These are phyloP conservation scores for Sebastes jordani DNA, from an alignment of 2,797 vertebrate genomes.

Conservation along the genomic window DNA sequence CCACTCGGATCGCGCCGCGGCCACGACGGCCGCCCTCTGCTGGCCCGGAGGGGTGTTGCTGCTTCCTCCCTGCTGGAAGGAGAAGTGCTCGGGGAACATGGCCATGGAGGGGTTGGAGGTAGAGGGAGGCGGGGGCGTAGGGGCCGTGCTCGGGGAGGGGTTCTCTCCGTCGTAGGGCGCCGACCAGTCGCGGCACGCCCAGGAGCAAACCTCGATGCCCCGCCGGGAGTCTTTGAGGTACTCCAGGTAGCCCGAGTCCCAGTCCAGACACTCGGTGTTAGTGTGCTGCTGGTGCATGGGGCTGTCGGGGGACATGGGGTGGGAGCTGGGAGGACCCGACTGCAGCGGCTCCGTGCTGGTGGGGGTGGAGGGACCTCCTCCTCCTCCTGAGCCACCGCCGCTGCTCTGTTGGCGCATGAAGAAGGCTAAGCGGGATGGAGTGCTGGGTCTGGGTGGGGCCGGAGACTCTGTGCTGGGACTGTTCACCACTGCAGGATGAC, in stretches of 20 bases:
- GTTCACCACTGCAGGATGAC: constrained; percentile 76
- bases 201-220: constrained; percentile 88
- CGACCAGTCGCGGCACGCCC: constrained; percentile 93
- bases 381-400: constrained; percentile 66
- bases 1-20: constrained; percentile 80
- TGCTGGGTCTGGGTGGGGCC: constrained; percentile 85
- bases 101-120: constrained; percentile 69
- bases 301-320: constrained; percentile 80
- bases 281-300: constrained; percentile 78
- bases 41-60: constrained; percentile 57
- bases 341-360: constrained; percentile 60
- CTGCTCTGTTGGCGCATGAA: constrained; percentile 90
- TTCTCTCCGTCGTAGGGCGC: constrained; percentile 94
- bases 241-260: constrained; percentile 93
- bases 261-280: constrained; percentile 77
- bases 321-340: constrained; percentile 53
- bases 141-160: constrained; percentile 81
- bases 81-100: constrained; percentile 80
- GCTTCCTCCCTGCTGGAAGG: constrained; percentile 56
- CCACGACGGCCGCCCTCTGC: constrained; percentile 77
- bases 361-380: constrained; percentile 49
- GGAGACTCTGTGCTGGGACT: constrained; percentile 88
- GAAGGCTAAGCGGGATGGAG: constrained; percentile 92
- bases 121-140: constrained; percentile 66
- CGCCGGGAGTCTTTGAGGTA: constrained; percentile 90